A percentile compares a stretch with the other conserved stretches of the same genome.
Evolutionary conservation across 1,140 invertebrate species (phyloP).

Genomic region (Bemisia tabaci): DNA sequence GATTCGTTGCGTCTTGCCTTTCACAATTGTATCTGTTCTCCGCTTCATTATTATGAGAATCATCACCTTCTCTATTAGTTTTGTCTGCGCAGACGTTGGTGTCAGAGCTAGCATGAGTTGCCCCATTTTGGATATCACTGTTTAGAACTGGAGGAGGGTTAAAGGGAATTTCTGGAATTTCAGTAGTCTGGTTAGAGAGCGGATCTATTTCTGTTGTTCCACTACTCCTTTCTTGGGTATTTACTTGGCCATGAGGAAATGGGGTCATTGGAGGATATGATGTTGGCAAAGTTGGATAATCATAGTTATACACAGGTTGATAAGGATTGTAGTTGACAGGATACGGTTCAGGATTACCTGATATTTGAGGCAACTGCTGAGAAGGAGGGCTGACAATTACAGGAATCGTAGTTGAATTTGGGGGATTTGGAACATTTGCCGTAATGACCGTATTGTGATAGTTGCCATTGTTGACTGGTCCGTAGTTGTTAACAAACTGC

Average conservation of each 20-base stretch:
- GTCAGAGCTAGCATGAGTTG: neutral
- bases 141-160: neutral
- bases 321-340: neutral
- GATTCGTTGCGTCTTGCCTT: neutral
- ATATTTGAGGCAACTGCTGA: neutral
- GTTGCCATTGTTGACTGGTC: neutral
- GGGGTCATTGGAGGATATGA: neutral
- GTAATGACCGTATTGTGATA: neutral
- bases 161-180: neutral
- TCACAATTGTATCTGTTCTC: neutral
- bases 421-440: conserved; percentile 1
- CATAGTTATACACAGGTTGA: neutral
- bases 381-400: neutral
- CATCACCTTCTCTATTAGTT: no score
- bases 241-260: no score
- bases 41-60: neutral
- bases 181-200: neutral
- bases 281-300: neutral
- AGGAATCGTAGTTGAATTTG: neutral
- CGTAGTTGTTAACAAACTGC: conserved; percentile 7
- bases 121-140: neutral
- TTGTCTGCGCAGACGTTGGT: neutral
- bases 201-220: neutral
- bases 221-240: no score
- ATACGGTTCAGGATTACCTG: neutral